phyloP scores from a whole-genome alignment of 2,888 invertebrate species.

The Operophtera brumata region DNA sequence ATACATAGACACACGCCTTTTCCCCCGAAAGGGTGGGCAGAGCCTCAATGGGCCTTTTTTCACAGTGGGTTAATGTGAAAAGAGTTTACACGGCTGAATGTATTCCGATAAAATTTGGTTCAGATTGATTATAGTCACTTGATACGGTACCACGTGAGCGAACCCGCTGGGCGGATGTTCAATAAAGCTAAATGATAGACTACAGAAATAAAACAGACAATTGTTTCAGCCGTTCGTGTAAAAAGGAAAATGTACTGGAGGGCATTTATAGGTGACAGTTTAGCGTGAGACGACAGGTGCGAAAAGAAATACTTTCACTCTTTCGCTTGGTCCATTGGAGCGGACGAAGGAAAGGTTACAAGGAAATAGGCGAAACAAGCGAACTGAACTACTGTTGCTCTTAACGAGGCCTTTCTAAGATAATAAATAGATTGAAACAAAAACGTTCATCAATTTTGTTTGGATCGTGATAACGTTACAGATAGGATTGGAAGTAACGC shows the following conservation, averaged over 20 bases:
- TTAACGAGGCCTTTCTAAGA: slow-evolving; percentile 35
- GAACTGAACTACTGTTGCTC: slow-evolving; percentile 33
- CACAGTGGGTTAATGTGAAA: too few relatives aligned
- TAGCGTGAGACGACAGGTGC: slow-evolving; percentile 62
- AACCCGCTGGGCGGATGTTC: background rate
- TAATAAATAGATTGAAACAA: slow-evolving; percentile 39
- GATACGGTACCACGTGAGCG: too few relatives aligned
- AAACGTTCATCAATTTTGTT: slow-evolving; percentile 42
- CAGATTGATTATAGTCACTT: too few relatives aligned
- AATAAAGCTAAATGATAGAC: slow-evolving; percentile 4
- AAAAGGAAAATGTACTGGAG: slow-evolving; percentile 59
- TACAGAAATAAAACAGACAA: slow-evolving; percentile 42
- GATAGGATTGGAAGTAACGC: slow-evolving; percentile 22
- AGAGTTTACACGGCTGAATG: too few relatives aligned
- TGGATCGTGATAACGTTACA: slow-evolving; percentile 33
- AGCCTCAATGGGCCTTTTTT: too few relatives aligned
- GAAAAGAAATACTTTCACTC: slow-evolving; percentile 49
- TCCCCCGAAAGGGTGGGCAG: too few relatives aligned
- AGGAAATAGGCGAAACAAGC: slow-evolving; percentile 44
- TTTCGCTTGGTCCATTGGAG: slow-evolving; percentile 32
- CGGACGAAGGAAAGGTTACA: slow-evolving; percentile 45
- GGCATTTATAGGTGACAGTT: slow-evolving; percentile 55
- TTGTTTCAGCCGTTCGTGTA: slow-evolving; percentile 43
- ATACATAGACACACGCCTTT: too few relatives aligned
- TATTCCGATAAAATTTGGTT: too few relatives aligned